phyloP scores from a whole-genome alignment of 2,888 invertebrate species.

The Sinotaia quadrata region DNA sequence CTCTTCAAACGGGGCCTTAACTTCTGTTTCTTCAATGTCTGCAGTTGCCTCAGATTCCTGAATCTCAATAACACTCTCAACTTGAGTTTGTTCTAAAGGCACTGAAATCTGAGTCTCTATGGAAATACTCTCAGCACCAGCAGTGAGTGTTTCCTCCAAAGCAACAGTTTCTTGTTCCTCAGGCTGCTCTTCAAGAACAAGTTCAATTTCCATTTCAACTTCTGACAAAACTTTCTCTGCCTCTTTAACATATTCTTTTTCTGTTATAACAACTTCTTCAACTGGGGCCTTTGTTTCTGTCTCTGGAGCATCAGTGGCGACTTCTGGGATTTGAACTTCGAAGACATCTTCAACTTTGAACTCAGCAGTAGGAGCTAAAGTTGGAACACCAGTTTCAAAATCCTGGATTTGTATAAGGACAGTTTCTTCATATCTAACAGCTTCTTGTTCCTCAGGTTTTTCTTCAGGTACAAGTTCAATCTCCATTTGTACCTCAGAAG shows the following conservation, averaged over 20 bases:
- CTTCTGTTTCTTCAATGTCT: conserved; percentile 31
- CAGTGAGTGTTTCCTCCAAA: conserved; percentile 35
- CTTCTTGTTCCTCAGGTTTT: conserved; percentile 53
- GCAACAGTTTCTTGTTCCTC: conserved; percentile 24
- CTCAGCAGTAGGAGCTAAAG: conserved; percentile 43
- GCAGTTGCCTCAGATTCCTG: conserved; percentile 45
- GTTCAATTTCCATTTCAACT: conserved; percentile 43
- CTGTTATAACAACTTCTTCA: conserved; percentile 21
- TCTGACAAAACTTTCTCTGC: conserved; percentile 38
- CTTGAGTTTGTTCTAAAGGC: conserved; percentile 12
- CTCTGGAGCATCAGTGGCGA: conserved; percentile 50
- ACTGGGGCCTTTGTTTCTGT: conserved; percentile 50
- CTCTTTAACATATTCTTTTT: conserved; percentile 20
- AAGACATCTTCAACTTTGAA: conserved; percentile 31
- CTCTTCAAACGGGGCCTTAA: conserved; percentile 27
- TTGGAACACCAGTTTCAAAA: conserved; percentile 38
- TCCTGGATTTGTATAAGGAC: conserved; percentile 40
- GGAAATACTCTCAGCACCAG: conserved; percentile 40
- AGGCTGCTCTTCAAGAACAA: conserved; percentile 30
- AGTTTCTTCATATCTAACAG: conserved; percentile 48
- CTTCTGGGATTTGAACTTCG: conserved; percentile 27
- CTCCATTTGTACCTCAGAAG: conserved; percentile 40
- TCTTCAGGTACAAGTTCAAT: conserved; percentile 48
- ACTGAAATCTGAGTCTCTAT: conserved; percentile 22
- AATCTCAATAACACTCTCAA: conserved; percentile 44